Conservation (phyloP, 2,113 vertebrate species). For the Pteronura brasiliensis region DNA sequence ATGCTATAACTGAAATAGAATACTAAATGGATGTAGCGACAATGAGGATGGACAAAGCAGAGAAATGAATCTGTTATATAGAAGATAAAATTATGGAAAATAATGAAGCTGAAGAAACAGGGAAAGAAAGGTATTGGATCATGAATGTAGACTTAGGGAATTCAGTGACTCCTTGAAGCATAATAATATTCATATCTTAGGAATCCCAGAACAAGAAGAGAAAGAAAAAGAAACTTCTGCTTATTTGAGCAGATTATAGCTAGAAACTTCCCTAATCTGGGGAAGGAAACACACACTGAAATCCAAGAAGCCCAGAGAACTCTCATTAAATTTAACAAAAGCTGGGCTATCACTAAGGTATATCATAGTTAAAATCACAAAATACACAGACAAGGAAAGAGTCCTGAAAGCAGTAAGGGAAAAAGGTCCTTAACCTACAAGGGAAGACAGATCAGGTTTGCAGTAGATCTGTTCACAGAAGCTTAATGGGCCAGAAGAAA, state of each 20-base stretch:
- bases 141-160: background rate
- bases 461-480: background rate
- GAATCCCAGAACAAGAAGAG: background rate
- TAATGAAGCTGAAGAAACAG: background rate
- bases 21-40: no score
- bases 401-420: background rate
- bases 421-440: background rate
- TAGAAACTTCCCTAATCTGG: background rate
- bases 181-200: background rate
- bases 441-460: background rate
- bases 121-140: background rate
- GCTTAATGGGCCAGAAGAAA: background rate
- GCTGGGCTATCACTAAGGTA: background rate
- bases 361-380: background rate
- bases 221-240: background rate
- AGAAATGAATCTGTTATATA: background rate
- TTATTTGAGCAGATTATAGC: background rate
- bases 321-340: background rate
- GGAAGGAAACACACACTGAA: background rate
- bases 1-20: no score
- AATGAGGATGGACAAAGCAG: background rate
- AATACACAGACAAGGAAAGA: background rate
- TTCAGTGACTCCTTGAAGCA: background rate
- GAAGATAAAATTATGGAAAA: background rate
- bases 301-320: background rate